Percentiles rank a stretch among this genome's conserved stretches.
These are phyloP conservation scores for Lagopus muta DNA, from an alignment of 2,113 vertebrate genomes.

Conservation along the genomic window DNA sequence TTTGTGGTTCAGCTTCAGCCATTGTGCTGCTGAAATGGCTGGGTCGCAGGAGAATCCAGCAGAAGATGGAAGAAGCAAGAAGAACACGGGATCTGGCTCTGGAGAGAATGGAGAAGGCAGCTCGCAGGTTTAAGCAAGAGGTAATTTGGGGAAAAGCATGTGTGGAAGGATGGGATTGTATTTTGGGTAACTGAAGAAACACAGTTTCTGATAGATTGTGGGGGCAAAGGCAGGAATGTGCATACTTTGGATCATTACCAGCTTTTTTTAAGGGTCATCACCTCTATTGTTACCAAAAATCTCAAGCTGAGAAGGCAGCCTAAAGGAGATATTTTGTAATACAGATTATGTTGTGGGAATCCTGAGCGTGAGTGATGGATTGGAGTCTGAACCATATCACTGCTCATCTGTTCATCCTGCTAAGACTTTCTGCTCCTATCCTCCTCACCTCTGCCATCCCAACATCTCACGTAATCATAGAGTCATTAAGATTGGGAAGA, in stretches of 20 bases:
- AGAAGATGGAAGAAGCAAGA: slow-evolving; percentile 48
- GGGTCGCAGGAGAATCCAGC: not conserved
- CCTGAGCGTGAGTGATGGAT: not conserved
- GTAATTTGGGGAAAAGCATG: not conserved
- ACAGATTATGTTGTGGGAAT: not conserved
- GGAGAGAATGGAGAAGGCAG: slow-evolving; percentile 51
- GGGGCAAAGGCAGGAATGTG: accelerated
- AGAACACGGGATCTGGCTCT: not conserved
- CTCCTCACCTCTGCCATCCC: not conserved
- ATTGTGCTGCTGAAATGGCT: slow-evolving; percentile 13
- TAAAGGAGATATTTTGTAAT: not conserved
- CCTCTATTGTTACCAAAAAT: not conserved
- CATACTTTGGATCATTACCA: accelerated
- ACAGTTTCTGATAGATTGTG: not conserved
- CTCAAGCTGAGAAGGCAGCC: not conserved
- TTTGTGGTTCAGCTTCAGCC: slow-evolving; percentile 20
- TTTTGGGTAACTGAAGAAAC: not conserved
- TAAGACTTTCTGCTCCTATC: not conserved
- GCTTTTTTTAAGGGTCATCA: not conserved
- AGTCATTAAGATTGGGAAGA: too few species aligned
- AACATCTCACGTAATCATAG: too few species aligned
- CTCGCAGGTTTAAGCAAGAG: slow-evolving; percentile 23
- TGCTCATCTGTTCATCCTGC: not conserved
- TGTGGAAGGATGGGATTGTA: not conserved
- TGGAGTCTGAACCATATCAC: not conserved